A percentile compares a stretch with the other conserved stretches of the same genome.
These are phyloP conservation scores for Theropithecus gelada DNA, from an alignment of 2,113 vertebrate genomes.

Conservation along the genomic window DNA sequence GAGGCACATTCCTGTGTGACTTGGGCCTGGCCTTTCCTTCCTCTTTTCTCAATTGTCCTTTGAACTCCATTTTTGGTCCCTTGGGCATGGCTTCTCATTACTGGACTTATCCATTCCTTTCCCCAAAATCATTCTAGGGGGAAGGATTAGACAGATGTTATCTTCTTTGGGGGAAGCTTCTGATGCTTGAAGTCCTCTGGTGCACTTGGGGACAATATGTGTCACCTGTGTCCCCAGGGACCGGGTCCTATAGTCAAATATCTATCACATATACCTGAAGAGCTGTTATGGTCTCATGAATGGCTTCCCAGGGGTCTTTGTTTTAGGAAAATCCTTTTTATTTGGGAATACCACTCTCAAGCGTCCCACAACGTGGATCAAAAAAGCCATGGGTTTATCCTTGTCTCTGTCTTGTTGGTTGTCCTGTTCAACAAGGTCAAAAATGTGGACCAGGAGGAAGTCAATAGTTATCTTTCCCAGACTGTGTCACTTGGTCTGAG, in stretches of 20 bases:
- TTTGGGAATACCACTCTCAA: not conserved
- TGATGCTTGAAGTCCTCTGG: not conserved
- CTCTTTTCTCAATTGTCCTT: not conserved
- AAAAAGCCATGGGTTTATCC: too few relatives aligned
- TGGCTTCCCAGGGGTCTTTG: not conserved
- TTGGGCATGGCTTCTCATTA: not conserved
- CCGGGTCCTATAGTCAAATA: fast-evolving
- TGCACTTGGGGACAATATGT: too few relatives aligned
- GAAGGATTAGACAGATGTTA: not conserved
- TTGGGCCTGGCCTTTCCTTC: not conserved
- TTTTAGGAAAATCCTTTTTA: not conserved
- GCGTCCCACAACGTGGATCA: fast-evolving
- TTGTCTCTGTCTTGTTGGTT: not conserved
- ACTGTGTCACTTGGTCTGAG: too few relatives aligned
- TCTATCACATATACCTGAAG: not conserved
- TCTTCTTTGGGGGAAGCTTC: not conserved
- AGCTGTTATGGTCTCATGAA: not conserved
- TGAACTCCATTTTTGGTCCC: not conserved
- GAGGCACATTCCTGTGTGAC: not conserved
- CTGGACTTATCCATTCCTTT: not conserved
- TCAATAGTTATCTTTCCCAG: not conserved
- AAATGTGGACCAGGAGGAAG: too few relatives aligned
- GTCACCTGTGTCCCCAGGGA: not conserved
- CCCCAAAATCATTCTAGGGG: not conserved
- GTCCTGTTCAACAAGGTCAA: not conserved